Evolutionary conservation across 2,113 vertebrate genomes (phyloP).

Genomic region (Sinocyclocheilus rhinocerous): DNA sequence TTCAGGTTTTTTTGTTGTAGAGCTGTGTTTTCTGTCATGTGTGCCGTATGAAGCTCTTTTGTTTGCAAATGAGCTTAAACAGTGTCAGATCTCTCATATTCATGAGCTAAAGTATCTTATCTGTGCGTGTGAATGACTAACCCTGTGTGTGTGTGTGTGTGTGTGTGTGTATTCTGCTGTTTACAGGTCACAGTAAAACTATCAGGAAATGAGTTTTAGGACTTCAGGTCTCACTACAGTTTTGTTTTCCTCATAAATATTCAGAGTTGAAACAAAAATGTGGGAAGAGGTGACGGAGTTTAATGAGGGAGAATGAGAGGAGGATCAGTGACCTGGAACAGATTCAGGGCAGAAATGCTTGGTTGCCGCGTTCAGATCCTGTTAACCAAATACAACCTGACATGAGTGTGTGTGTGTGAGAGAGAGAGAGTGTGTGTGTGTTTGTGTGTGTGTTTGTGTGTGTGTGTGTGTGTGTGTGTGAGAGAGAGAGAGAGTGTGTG

Average conservation of each 20-base stretch:
- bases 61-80: background rate
- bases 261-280: background rate
- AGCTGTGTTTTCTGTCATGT: too few species aligned
- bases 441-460: background rate
- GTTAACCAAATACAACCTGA: background rate
- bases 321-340: background rate
- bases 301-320: background rate
- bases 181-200: background rate
- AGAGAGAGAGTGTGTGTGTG: too few species aligned
- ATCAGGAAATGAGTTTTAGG: background rate
- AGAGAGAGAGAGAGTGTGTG: too few species aligned
- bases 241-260: background rate
- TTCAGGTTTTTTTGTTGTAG: too few species aligned
- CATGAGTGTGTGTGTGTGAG: background rate
- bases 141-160: background rate
- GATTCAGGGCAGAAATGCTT: background rate
- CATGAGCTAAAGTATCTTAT: constrained; percentile 15
- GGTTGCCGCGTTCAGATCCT: background rate
- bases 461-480: constrained; percentile 8
- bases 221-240: background rate
- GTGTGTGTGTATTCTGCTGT: background rate
- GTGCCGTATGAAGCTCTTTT: too few species aligned
- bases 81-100: background rate
- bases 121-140: constrained; percentile 13
- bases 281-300: background rate